Evolutionary conservation across 2,113 vertebrate genomes (phyloP), one percentile per base, ranked within the genome.

Genomic region (Cryptomyrus ogoouensis): DNA sequence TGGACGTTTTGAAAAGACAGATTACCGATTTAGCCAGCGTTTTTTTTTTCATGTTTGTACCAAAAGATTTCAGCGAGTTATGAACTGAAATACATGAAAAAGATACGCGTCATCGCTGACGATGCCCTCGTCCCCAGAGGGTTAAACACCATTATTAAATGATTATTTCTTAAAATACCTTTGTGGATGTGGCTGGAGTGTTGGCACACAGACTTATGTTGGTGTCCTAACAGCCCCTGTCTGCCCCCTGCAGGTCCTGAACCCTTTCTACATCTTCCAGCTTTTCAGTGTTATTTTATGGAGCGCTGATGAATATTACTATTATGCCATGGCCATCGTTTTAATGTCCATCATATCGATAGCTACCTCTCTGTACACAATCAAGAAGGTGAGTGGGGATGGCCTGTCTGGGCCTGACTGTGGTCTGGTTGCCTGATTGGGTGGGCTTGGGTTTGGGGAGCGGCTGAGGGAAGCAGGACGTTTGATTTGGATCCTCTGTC

Each of bases 261-360:
- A 99, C 92, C 98, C 98, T 94, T 99, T 99, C 95, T 99, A 99
- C 97, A 97, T 99, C 96, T 99, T 99, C 96, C 98, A 99, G 94
- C 96, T 99, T 91, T 99, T 99, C 96, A 99, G 98, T 96, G 97
- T 99, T 95, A 97, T 98, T 94, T 94, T 99, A 91, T 99, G 98
- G 98, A 95, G 95, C 95, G 95, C 95, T 91, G 97, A 99, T 94
- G 97, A 97, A 91, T 99, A 99, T 96, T 98, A 98, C 94, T 99
- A 98, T 96, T 99, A 99, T 94, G 98, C 98, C 94, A 92, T 95
- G 92, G 96, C 98, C 94, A 99, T 99, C 94, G 95, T 99, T 93
- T 91, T 99, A 92, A 99, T 99, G 98, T 99, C 98, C 80, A 85
- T 99, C 94, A 96, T 99, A 92, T 99, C 98, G 91, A 96, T 99